These are phyloP conservation scores for Listronotus oregonensis DNA, from an alignment of 1,140 invertebrate species.

Conservation along the genomic window DNA sequence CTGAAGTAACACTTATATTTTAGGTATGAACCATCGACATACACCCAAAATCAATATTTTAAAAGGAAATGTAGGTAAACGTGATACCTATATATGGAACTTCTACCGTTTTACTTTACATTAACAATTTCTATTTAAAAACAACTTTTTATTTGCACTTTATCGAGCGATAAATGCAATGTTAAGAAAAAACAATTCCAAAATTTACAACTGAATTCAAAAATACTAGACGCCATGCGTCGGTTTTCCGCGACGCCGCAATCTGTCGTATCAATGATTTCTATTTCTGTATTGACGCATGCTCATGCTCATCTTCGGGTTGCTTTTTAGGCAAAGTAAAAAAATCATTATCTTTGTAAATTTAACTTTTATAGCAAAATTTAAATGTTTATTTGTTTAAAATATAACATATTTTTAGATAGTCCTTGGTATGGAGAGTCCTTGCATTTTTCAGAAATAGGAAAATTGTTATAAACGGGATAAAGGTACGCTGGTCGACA, in stretches of 20 bases:
- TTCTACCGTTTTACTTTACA: slow-evolving; percentile 10
- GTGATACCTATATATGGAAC: slow-evolving; percentile 8
- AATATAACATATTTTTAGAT: too few relatives aligned
- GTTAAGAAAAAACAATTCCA: slow-evolving; percentile 14
- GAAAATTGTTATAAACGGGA: too few relatives aligned
- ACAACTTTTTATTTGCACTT: slow-evolving; percentile 14
- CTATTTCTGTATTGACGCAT: slow-evolving; percentile 41
- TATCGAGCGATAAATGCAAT: neutral
- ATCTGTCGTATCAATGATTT: slow-evolving; percentile 42
- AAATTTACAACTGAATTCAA: slow-evolving; percentile 30
- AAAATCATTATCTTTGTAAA: too few relatives aligned
- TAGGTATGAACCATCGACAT: slow-evolving; percentile 35
- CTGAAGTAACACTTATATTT: slow-evolving; percentile 18
- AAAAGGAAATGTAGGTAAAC: slow-evolving; percentile 37
- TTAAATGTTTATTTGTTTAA: too few relatives aligned
- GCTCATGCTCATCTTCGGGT: neutral
- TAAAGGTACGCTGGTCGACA: too few relatives aligned
- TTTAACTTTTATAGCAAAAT: too few relatives aligned
- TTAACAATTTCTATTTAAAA: slow-evolving; percentile 5
- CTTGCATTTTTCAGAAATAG: too few relatives aligned
- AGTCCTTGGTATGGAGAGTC: too few relatives aligned
- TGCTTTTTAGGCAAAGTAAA: too few relatives aligned
- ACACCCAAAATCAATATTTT: slow-evolving; percentile 51
- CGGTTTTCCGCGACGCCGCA: slow-evolving; percentile 44
- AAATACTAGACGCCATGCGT: slow-evolving; percentile 41